A percentile compares a stretch with the other conserved stretches of the same genome.
Conservation (phyloP, 2,113 vertebrate species). For the Porphyrio hochstetteri region DNA sequence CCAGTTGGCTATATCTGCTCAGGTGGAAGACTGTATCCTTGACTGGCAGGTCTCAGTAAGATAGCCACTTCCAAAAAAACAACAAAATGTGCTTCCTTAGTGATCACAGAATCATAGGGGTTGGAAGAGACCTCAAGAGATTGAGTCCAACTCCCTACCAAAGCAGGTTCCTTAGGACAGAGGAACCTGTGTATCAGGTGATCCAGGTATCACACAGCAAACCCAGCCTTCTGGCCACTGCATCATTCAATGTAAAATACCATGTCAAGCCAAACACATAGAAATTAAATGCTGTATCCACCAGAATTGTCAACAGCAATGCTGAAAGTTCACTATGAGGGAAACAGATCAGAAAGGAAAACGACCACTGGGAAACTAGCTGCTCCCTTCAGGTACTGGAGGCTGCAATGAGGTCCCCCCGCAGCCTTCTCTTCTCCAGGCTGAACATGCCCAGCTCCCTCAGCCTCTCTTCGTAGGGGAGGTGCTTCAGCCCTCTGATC, state of each 20-base stretch:
- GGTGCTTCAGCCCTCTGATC: too few species aligned
- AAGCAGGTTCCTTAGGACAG: too few species aligned
- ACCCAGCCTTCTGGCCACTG: neutral
- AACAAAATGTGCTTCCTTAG: accelerated
- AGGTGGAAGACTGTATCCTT: neutral
- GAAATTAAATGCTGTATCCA: neutral
- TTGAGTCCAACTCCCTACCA: too few species aligned
- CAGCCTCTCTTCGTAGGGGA: too few species aligned
- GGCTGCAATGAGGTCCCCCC: too few species aligned
- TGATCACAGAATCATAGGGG: too few species aligned
- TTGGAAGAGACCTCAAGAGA: too few species aligned
- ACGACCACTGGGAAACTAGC: neutral
- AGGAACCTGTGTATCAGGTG: too few species aligned
- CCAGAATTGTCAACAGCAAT: neutral
- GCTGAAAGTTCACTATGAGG: neutral
- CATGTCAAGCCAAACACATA: neutral
- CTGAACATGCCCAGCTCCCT: too few species aligned
- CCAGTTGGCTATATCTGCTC: neutral
- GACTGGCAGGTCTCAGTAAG: neutral
- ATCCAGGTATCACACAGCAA: neutral
- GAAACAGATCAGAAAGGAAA: neutral
- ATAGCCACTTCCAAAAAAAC: neutral
- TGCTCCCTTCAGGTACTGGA: too few species aligned
- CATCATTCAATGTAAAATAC: neutral
- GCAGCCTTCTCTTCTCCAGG: too few species aligned